These are phyloP conservation scores for Standfussiana lucernea DNA, from an alignment of 2,888 invertebrate species.

Conservation along the genomic window DNA sequence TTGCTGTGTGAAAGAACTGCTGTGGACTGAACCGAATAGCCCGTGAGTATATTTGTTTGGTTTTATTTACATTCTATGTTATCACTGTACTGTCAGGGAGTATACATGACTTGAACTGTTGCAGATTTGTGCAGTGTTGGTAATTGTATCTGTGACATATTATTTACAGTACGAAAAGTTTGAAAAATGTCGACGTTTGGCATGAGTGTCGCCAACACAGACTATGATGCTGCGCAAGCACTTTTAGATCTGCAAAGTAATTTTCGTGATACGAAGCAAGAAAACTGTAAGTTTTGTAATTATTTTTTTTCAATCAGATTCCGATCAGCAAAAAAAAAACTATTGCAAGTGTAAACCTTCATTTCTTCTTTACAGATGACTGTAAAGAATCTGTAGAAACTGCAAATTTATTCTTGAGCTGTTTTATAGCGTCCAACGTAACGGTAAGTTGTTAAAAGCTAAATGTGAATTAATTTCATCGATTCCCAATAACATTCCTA, in stretches of 20 bases:
- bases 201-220: constrained; percentile 61
- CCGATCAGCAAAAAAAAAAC: constrained; percentile 7
- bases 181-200: constrained; percentile 57
- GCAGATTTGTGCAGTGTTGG: not conserved
- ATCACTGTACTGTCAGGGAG: not conserved
- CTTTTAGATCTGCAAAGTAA: constrained; percentile 71
- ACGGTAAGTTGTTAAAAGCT: constrained; percentile 53
- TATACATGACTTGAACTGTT: not conserved
- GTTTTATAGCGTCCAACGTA: constrained; percentile 65
- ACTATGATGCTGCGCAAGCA: constrained; percentile 72
- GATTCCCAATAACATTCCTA: not conserved
- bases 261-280: constrained; percentile 36
- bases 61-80: not conserved
- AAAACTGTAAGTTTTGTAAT: not conserved
- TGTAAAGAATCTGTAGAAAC: constrained; percentile 66
- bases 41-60: constrained; percentile 21
- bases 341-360: not conserved
- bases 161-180: constrained; percentile 16
- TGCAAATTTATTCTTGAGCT: constrained; percentile 69
- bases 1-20: constrained; percentile 3
- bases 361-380: constrained; percentile 50
- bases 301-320: not conserved
- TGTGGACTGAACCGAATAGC: constrained; percentile 11
- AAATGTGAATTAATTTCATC: not conserved
- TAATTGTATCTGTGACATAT: not conserved